phyloP scores from a whole-genome alignment of 2,888 invertebrate genomes.

The Metalampra italica region DNA sequence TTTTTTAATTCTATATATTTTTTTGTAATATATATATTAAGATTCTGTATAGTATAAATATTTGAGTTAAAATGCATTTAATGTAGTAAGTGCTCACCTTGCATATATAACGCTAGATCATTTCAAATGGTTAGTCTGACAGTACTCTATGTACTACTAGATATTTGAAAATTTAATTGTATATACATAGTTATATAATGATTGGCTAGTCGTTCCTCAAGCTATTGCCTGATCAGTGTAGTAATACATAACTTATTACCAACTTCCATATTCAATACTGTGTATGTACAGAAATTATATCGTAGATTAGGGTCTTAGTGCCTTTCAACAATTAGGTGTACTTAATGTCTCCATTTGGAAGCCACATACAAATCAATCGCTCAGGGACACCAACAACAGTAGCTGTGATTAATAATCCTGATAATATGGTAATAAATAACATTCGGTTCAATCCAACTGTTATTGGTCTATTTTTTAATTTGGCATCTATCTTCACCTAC shows the following conservation, averaged over 20 bases:
- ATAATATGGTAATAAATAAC: background rate
- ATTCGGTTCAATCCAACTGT: background rate
- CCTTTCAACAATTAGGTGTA: constrained; percentile 66
- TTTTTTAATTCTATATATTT: too few species aligned
- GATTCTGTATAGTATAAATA: constrained; percentile 44
- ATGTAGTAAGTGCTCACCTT: constrained; percentile 62
- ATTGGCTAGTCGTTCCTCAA: constrained; percentile 64
- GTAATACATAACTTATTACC: constrained; percentile 31
- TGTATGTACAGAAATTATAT: constrained; percentile 70
- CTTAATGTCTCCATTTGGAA: constrained; percentile 34
- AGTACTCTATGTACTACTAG: constrained; percentile 4
- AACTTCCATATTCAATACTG: constrained; percentile 37
- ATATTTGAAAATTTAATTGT: constrained; percentile 24
- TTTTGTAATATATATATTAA: too few species aligned
- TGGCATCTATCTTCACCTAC: constrained; percentile 2
- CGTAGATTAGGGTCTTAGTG: constrained; percentile 73
- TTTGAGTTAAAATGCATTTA: constrained; percentile 69
- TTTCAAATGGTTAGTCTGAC: constrained; percentile 35
- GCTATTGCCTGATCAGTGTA: constrained; percentile 39
- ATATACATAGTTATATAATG: constrained; percentile 34
- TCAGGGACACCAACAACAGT: constrained; percentile 24
- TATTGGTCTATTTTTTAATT: background rate
- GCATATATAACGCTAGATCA: constrained; percentile 32
- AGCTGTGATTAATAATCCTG: constrained; percentile 28
- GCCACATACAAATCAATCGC: constrained; percentile 17